phyloP scores from a whole-genome alignment of 2,888 invertebrate species.

The Eudemis profundana region DNA sequence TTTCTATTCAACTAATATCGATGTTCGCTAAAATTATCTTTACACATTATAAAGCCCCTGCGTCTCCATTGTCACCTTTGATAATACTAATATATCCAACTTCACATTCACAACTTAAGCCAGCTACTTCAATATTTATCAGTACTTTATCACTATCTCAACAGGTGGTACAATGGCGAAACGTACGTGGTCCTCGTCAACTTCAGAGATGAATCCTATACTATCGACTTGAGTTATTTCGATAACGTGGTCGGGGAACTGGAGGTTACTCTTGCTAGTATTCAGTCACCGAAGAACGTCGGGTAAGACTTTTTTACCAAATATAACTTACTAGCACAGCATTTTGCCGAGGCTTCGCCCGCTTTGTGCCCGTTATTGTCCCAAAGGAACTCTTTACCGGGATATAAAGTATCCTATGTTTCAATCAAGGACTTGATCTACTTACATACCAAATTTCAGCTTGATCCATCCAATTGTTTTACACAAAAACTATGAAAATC shows the following conservation, averaged over 20 bases:
- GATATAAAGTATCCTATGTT: too few species aligned
- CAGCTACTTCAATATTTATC: slow-evolving; percentile 21
- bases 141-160: slow-evolving; percentile 13
- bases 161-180: slow-evolving; percentile 60
- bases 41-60: not conserved
- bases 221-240: slow-evolving; percentile 83
- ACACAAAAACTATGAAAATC: too few species aligned
- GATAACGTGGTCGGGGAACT: slow-evolving; percentile 74
- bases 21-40: not conserved
- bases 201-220: slow-evolving; percentile 79
- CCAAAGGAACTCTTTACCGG: too few species aligned
- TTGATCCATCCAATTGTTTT: too few species aligned
- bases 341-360: too few species aligned
- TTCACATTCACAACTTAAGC: slow-evolving; percentile 18
- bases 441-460: too few species aligned
- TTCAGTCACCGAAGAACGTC: slow-evolving; percentile 74
- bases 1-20: not conserved
- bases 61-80: not conserved
- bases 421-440: too few species aligned
- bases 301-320: slow-evolving; percentile 71
- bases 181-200: slow-evolving; percentile 83
- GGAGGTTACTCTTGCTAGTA: slow-evolving; percentile 78
- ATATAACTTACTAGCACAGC: too few species aligned
- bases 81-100: not conserved
- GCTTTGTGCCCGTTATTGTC: too few species aligned